Evolutionary conservation across 2,888 invertebrate species (phyloP).

Genomic region (Melieria crassipennis): DNA sequence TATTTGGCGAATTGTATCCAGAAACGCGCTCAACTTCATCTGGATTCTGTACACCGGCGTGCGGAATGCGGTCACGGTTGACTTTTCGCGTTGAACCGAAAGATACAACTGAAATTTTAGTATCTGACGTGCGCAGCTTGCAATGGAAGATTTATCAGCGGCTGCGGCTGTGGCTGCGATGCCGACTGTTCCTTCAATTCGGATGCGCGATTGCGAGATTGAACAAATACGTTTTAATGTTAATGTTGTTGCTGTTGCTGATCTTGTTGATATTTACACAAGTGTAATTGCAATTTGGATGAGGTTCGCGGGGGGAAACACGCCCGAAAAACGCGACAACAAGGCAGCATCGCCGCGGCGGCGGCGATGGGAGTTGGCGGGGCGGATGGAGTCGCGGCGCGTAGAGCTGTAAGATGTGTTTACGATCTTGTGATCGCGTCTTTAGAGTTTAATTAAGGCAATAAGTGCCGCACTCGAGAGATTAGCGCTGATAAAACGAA

Average conservation of each 20-base stretch:
- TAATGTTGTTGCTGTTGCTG: slow-evolving; percentile 32
- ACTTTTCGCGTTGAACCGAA: slow-evolving; percentile 22
- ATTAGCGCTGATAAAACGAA: slow-evolving; percentile 14
- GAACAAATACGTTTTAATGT: background rate
- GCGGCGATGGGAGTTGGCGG: background rate
- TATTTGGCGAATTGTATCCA: no score
- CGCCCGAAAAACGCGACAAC: background rate
- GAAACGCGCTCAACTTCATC: background rate
- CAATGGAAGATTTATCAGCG: slow-evolving; percentile 35
- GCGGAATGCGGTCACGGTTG: slow-evolving; percentile 6
- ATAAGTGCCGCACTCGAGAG: slow-evolving; percentile 5
- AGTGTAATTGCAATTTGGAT: slow-evolving; percentile 61
- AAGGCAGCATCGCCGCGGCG: background rate
- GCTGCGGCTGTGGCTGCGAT: slow-evolving; percentile 1
- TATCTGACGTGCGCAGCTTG: slow-evolving; percentile 24
- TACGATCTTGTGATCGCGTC: background rate
- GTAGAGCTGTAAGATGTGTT: background rate
- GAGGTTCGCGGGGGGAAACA: background rate
- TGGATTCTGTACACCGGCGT: background rate
- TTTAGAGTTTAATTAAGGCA: slow-evolving; percentile 25
- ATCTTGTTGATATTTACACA: slow-evolving; percentile 53
- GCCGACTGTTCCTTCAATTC: slow-evolving; percentile 6
- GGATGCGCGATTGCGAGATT: slow-evolving; percentile 30
- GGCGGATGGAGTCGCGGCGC: slow-evolving; percentile 8
- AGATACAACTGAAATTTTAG: slow-evolving; percentile 23